These are phyloP conservation scores for Drosophila siamana DNA, from an alignment of 2,888 invertebrate species.

Conservation along the genomic window DNA sequence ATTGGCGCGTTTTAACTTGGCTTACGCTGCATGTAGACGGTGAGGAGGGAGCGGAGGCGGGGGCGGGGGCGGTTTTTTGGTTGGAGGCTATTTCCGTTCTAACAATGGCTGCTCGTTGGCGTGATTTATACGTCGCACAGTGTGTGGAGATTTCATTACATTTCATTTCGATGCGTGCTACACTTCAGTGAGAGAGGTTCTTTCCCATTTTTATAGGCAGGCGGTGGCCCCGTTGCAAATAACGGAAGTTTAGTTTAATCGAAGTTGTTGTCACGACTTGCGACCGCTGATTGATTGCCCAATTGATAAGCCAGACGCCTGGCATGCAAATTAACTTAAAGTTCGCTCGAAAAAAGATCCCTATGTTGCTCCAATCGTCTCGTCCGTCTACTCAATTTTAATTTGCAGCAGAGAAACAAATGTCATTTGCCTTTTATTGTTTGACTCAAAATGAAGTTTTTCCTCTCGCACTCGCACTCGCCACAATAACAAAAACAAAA, in stretches of 20 bases:
- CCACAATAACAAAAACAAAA: slow-evolving; percentile 2
- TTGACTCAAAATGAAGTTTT: slow-evolving; percentile 41
- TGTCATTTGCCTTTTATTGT: slow-evolving; percentile 65
- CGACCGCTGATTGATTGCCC: slow-evolving; percentile 72
- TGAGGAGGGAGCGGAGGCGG: neutral
- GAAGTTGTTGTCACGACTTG: slow-evolving; percentile 76
- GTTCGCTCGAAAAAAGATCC: neutral
- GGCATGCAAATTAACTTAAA: slow-evolving; percentile 53
- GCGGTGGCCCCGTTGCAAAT: slow-evolving; percentile 8
- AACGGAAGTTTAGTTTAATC: slow-evolving; percentile 78
- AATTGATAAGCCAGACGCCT: slow-evolving; percentile 53
- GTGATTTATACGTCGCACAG: slow-evolving; percentile 70
- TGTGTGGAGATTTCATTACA: slow-evolving; percentile 72
- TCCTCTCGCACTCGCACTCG: slow-evolving; percentile 13
- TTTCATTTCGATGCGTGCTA: slow-evolving; percentile 48
- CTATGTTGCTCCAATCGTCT: neutral
- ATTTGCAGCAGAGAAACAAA: slow-evolving; percentile 67
- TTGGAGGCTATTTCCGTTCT: slow-evolving; percentile 66
- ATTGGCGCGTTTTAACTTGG: slow-evolving; percentile 58
- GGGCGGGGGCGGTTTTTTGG: slow-evolving; percentile 18
- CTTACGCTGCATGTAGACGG: slow-evolving; percentile 21
- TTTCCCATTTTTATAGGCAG: slow-evolving; percentile 36
- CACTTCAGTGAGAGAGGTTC: slow-evolving; percentile 33
- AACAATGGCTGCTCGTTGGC: slow-evolving; percentile 65
- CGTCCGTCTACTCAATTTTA: slow-evolving; percentile 34